These are phyloP conservation scores for Anhinga rufa DNA, from an alignment of 2,113 vertebrate species.

Conservation along the genomic window DNA sequence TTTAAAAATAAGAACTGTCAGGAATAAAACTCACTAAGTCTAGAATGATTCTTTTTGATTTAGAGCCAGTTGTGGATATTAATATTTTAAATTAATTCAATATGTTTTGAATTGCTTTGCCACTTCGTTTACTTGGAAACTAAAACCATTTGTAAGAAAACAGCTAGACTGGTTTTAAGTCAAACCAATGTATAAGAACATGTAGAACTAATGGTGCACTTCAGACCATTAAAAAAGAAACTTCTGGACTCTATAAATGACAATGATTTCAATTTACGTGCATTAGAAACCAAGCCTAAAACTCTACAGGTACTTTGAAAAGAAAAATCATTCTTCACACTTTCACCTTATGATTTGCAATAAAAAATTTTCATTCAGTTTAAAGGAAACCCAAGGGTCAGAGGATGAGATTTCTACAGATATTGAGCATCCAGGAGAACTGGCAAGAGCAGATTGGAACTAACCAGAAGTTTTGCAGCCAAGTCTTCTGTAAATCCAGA, in stretches of 20 bases:
- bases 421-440: neutral
- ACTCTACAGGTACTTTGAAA: neutral
- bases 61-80: neutral
- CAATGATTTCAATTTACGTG: neutral
- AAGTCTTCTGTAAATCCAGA: neutral
- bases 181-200: neutral
- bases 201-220: neutral
- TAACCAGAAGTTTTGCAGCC: neutral
- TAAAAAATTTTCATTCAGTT: neutral
- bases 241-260: neutral
- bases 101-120: conserved; percentile 12
- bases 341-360: neutral
- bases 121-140: conserved; percentile 18
- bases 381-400: neutral
- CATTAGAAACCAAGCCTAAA: neutral
- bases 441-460: neutral
- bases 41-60: neutral
- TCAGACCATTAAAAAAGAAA: neutral
- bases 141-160: conserved; percentile 11
- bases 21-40: neutral
- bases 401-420: neutral
- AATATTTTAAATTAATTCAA: conserved; percentile 9
- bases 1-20: conserved; percentile 19
- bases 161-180: neutral
- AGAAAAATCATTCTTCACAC: neutral